These are phyloP conservation scores for Patella vulgata DNA, from an alignment of 1,140 invertebrate genomes.

Conservation along the genomic window DNA sequence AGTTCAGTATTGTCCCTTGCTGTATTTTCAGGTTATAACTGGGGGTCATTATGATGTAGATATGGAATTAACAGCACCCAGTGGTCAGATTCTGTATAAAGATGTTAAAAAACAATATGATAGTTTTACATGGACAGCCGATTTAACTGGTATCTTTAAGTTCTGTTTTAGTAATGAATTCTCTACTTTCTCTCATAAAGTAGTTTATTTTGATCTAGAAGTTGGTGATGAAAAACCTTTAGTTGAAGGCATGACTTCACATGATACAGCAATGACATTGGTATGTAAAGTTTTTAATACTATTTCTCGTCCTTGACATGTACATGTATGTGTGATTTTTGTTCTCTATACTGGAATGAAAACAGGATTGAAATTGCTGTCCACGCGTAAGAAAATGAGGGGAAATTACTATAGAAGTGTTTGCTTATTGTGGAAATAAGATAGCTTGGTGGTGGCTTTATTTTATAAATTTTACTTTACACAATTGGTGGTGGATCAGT, in stretches of 20 bases:
- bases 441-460: too few species aligned
- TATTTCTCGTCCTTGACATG: background rate
- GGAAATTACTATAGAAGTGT: background rate
- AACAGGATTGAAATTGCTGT: background rate
- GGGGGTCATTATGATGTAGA: slow-evolving; percentile 99
- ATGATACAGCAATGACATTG: slow-evolving; percentile 94
- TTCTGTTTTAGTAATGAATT: slow-evolving; percentile 99
- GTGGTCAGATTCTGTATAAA: slow-evolving; percentile 89
- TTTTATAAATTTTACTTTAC: too few species aligned
- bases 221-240: slow-evolving; percentile 90
- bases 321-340: background rate
- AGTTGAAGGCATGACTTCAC: slow-evolving; percentile 78
- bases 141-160: slow-evolving; percentile 79
- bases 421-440: too few species aligned
- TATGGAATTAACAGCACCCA: slow-evolving; percentile 88
- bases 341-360: background rate
- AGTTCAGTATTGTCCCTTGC: too few species aligned
- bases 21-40: slow-evolving; percentile 99
- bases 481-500: too few species aligned
- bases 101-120: slow-evolving; percentile 95
- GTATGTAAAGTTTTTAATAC: slow-evolving; percentile 69
- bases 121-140: slow-evolving; percentile 85
- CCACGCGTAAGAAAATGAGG: background rate
- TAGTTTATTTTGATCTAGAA: slow-evolving; percentile 99
- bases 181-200: slow-evolving; percentile 99